These are phyloP conservation scores for Apogon talboti DNA, from an alignment of 2,797 vertebrate species.

Conservation along the genomic window DNA sequence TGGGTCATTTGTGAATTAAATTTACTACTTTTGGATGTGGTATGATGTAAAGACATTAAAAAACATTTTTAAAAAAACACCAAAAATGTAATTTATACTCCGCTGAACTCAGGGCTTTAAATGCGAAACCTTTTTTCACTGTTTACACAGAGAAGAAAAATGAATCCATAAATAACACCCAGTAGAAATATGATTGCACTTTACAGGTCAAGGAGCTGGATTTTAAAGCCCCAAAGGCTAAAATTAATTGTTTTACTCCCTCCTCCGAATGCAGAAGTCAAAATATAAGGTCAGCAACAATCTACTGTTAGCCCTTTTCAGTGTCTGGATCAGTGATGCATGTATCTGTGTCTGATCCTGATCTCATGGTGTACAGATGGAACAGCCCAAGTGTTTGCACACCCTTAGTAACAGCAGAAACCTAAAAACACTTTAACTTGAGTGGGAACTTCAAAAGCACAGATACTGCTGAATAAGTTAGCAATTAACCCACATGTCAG, in stretches of 20 bases:
- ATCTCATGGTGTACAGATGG: neutral
- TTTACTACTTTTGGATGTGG: neutral
- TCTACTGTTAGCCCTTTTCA: constrained; percentile 4
- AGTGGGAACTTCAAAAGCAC: neutral
- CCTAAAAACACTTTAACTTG: neutral
- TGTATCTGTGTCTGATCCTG: constrained; percentile 1
- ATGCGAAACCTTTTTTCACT: neutral
- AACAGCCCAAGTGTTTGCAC: neutral
- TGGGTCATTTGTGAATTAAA: no score
- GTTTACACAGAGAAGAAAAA: neutral
- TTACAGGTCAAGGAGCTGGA: neutral
- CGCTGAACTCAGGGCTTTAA: neutral
- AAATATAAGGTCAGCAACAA: constrained; percentile 20
- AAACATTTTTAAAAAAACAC: no score
- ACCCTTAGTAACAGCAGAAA: no score
- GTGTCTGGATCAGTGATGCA: neutral
- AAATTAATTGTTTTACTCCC: constrained; percentile 7
- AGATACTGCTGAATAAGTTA: neutral
- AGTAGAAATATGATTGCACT: constrained; percentile 6
- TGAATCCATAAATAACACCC: constrained; percentile 3
- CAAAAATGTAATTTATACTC: neutral
- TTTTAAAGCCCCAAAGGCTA: neutral
- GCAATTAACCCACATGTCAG: neutral
- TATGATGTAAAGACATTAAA: neutral
- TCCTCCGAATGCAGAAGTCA: neutral